phyloP scores from a whole-genome alignment of 1,140 invertebrate species.

The Luehdorfia chinensis region DNA sequence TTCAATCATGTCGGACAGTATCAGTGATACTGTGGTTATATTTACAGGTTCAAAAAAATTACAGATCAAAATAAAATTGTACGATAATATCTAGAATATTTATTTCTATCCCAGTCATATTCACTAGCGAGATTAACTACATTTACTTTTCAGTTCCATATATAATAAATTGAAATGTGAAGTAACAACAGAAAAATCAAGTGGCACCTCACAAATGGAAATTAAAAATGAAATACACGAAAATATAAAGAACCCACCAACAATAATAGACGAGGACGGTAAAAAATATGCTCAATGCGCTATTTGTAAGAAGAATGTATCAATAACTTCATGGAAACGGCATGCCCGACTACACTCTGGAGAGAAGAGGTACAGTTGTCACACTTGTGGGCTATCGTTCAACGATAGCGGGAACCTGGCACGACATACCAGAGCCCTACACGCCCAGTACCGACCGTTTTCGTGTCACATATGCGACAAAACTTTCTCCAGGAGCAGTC shows the following conservation, averaged over 20 bases:
- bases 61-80: not conserved
- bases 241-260: conserved; percentile 14
- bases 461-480: conserved; percentile 70
- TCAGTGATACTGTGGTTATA: conserved; percentile 12
- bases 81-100: not conserved
- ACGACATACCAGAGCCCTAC: conserved; percentile 64
- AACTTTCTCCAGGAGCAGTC: conserved; percentile 67
- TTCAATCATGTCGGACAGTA: conserved; percentile 30
- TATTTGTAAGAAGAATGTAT: conserved; percentile 68
- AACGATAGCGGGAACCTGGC: conserved; percentile 72
- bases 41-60: too few species aligned
- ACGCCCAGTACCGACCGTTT: conserved; percentile 71
- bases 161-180: too few species aligned
- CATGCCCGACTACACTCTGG: conserved; percentile 33
- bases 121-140: not conserved
- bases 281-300: conserved; percentile 63
- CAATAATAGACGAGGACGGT: conserved; percentile 25
- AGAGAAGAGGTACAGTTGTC: conserved; percentile 38
- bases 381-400: conserved; percentile 44
- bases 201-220: not conserved
- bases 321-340: conserved; percentile 42
- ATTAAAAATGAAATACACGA: not conserved
- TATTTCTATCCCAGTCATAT: too few species aligned
- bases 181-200: not conserved
- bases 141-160: conserved; percentile 18